Base-by-base conservation (phyloP, 2,888 invertebrate genomes). In the Dynastes maya region DNA sequence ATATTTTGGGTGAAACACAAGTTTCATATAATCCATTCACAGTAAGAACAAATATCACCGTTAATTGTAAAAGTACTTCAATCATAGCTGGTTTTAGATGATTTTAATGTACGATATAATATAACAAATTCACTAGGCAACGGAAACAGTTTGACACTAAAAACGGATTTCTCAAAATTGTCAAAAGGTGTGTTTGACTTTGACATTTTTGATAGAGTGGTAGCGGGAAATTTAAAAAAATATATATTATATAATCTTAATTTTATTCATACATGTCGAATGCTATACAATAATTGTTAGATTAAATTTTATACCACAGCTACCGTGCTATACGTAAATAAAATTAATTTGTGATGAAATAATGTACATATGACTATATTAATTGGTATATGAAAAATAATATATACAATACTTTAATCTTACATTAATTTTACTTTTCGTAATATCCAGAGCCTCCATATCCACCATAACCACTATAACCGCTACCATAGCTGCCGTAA, bases 381-480 rank as follows among this genome's bases (percentile, higher is more conserved):
- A 45, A 45, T 45, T 45, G 32, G 32, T 37, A 45, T 45, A 45
- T 45, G 8, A 11, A 45, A 45, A 11, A 1, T 45, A 45, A 45
- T 45, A 45, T 45, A 11, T 45, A 45, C 45, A 45, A 11, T 55
- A 55, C 22, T 22, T 22, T 55, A n/a, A 55, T 55, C n/a, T 22
- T 55, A 55, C 53, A 53, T 16, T 55, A 55, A 55, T 11, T 11
- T 11, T 8, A 45, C 8, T 45, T 45, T 45, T 45, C 45, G 11
- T 45, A 45, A 45, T 45, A 45, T 45, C 45, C 45, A 11, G 45
- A 45, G 45, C 45, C n/a, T 16, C 53, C 55, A 22, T 58, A 58
- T 13, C 75, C 75, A 6, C 63, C 40, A 63, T 75, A 75, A 4
- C 75, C 75, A 55, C 55, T 16, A n/a, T 55, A 55, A 16, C 53